Evolutionary conservation across 2,888 invertebrate genomes (phyloP).

Genomic region (Deilephila porcellus): DNA sequence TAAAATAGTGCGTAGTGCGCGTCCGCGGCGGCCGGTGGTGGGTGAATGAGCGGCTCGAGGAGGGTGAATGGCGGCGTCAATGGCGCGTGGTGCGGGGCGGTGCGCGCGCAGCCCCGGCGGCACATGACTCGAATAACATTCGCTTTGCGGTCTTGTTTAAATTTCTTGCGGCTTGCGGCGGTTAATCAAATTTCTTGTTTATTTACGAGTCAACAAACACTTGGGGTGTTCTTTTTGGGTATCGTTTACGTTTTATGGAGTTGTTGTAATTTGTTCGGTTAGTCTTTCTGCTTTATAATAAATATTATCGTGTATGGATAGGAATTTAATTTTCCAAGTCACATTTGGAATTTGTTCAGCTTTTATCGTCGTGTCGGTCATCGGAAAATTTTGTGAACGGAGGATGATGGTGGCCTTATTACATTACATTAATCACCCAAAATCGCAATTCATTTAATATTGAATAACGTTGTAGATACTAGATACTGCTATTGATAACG

Average conservation of each 20-base stretch:
- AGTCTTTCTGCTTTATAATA: background rate
- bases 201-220: background rate
- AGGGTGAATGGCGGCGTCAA: too few species aligned
- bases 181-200: slow-evolving; percentile 4
- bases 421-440: too few species aligned
- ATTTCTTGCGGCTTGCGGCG: background rate
- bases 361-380: too few species aligned
- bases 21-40: background rate
- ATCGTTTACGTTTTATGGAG: background rate
- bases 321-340: too few species aligned
- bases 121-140: slow-evolving; percentile 10
- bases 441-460: too few species aligned
- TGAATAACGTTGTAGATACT: too few species aligned
- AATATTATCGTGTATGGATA: background rate
- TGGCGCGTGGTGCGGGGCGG: background rate
- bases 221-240: background rate
- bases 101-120: background rate
- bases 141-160: slow-evolving; percentile 4
- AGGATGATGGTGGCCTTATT: too few species aligned
- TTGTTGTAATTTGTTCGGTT: slow-evolving; percentile 2
- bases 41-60: too few species aligned
- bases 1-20: background rate
- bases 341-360: too few species aligned
- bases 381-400: too few species aligned
- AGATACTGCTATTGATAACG: too few species aligned